Evolutionary conservation across 2,888 invertebrate species (phyloP), one percentile per base, ranked within the genome.

Genomic region (Gymnosoma rotundatum): DNA sequence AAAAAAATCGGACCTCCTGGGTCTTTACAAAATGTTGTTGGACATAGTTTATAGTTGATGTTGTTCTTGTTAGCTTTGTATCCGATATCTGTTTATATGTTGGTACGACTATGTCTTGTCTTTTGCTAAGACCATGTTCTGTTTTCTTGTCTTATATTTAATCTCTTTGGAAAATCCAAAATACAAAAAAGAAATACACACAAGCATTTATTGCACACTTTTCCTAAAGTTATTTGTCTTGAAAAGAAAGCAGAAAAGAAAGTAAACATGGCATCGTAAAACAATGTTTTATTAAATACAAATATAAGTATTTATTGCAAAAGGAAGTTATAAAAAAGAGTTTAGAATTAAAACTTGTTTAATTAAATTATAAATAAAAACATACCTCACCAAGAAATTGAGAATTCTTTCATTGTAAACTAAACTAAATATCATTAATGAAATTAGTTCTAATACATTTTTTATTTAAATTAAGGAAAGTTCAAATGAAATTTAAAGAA

Each of bases 1-100:
- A 32, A 64, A 60, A 58, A 66, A 42, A 58, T 66, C 61, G 54
- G 84, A 84, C 84, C 84, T 84, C 84, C 84, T 84, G 84, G 81
- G 84, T 84, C 84, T 84, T 78, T 74, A 81, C 78, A 81, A 84
- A 84, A 81, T 84, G 81, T 84, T 84, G 81, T 78, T 78, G 80
- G 64, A 72, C 50, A 70, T 64, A 72, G 64, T 73, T 80, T 75
- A 79, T 50, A 66, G 76, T 72, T 74, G 78, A 58, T 74, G 74
- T 56, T 76, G 76, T 78, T 81, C 78, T 84, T 84, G 78, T 73
- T 81, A 61, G 64, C 70, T 52, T 84, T 84, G 81, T 78, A 74
- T 81, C 81, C 84, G 84, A 84, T 84, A 84, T 84, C 84, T 64
- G 84, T 80, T 83, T 72, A 80, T 74, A 80, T 21, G 56, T 60